phyloP scores from a whole-genome alignment of 2,797 vertebrate genomes.

The Gymnothorax reevesii region DNA sequence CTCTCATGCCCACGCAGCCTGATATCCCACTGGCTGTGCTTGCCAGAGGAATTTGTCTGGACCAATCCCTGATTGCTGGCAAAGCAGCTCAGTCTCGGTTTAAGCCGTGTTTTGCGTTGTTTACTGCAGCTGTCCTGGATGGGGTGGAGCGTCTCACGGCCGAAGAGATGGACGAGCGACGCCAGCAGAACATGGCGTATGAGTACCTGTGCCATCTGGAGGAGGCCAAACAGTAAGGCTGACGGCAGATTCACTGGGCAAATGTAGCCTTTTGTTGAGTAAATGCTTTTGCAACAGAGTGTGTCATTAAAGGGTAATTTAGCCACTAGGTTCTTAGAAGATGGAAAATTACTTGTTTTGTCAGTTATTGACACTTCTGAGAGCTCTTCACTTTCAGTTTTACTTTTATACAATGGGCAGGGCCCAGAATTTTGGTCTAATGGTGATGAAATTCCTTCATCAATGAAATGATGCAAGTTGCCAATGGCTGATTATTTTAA shows the following conservation, averaged over 20 bases:
- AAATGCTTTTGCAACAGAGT: not conserved
- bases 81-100: not conserved
- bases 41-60: not conserved
- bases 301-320: not conserved
- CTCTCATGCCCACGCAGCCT: not conserved
- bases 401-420: not conserved
- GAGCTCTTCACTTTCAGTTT: not conserved
- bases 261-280: not conserved
- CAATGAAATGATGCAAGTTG: not conserved
- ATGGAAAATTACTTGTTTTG: not conserved
- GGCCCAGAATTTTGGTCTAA: not conserved
- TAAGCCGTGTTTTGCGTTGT: not conserved
- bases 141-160: constrained; percentile 97
- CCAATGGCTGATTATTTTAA: not conserved
- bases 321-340: not conserved
- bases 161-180: constrained; percentile 96
- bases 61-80: not conserved
- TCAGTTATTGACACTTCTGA: not conserved
- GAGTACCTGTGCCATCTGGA: constrained; percentile 97
- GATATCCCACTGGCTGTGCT: not conserved
- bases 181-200: constrained; percentile 95
- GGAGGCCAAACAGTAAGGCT: constrained; percentile 90
- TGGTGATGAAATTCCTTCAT: not conserved
- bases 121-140: constrained; percentile 87
- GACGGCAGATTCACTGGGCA: not conserved